Evolutionary conservation across 2,888 invertebrate genomes (phyloP).

Genomic region (Microctonus aethiopoides): DNA sequence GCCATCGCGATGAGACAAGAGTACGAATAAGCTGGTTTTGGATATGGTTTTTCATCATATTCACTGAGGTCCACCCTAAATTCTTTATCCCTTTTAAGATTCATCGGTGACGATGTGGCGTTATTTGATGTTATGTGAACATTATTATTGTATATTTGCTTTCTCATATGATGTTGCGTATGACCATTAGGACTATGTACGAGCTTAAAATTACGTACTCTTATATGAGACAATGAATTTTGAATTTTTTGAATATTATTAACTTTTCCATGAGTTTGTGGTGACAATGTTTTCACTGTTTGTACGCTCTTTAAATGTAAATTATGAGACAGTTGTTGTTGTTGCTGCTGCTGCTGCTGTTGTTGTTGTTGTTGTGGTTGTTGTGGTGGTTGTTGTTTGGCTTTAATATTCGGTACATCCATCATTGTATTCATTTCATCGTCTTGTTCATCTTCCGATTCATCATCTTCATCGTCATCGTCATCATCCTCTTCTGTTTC

Average conservation of each 20-base stretch:
- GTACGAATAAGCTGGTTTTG: slow-evolving; percentile 98
- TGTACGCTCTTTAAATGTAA: slow-evolving; percentile 11
- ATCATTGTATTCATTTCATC: slow-evolving; percentile 10
- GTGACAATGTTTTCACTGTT: slow-evolving; percentile 50
- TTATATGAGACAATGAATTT: slow-evolving; percentile 51
- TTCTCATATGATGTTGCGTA: slow-evolving; percentile 56
- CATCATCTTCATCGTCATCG: slow-evolving; percentile 44
- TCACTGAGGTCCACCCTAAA: slow-evolving; percentile 65
- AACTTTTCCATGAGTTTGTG: slow-evolving; percentile 48
- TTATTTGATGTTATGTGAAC: slow-evolving; percentile 48
- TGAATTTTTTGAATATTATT: slow-evolving; percentile 47
- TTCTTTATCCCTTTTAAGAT: slow-evolving; percentile 58
- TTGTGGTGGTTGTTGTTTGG: slow-evolving; percentile 40
- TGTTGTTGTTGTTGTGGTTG: slow-evolving; percentile 33
- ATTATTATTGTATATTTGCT: slow-evolving; percentile 63
- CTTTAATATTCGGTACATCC: slow-evolving; percentile 39
- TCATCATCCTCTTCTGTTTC: slow-evolving; percentile 70
- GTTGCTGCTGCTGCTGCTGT: background rate
- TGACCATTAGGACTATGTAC: slow-evolving; percentile 50
- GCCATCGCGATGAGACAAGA: slow-evolving; percentile 98
- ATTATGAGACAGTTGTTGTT: background rate
- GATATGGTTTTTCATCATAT: slow-evolving; percentile 76
- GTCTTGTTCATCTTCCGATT: slow-evolving; percentile 49
- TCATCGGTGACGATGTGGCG: slow-evolving; percentile 41
- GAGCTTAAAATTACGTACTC: slow-evolving; percentile 61